These are phyloP conservation scores for Gymnocheta viridis DNA, from an alignment of 2,888 invertebrate genomes.

Conservation along the genomic window DNA sequence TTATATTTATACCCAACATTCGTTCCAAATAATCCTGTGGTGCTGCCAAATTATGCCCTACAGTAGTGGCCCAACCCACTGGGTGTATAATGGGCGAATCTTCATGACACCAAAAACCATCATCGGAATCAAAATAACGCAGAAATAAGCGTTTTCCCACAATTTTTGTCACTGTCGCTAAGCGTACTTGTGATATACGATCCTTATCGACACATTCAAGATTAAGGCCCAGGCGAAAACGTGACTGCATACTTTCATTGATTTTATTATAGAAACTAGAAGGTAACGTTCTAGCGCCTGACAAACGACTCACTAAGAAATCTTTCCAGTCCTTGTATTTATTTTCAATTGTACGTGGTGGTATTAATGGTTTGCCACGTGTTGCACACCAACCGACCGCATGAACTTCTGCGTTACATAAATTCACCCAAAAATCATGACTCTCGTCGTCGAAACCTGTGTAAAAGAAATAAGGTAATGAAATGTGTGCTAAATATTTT, in stretches of 20 bases:
- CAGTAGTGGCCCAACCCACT: slow-evolving; percentile 96
- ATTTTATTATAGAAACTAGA: slow-evolving; percentile 95
- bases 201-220: slow-evolving; percentile 98
- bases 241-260: slow-evolving; percentile 90
- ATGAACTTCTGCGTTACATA: slow-evolving; percentile 96
- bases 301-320: slow-evolving; percentile 94
- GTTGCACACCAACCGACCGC: slow-evolving; percentile 99
- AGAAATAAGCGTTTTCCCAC: slow-evolving; percentile 96
- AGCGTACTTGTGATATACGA: slow-evolving; percentile 94
- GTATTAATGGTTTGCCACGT: slow-evolving; percentile 96
- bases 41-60: slow-evolving; percentile 94
- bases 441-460: slow-evolving; percentile 91
- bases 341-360: slow-evolving; percentile 95
- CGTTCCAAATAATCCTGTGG: slow-evolving; percentile 90
- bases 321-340: slow-evolving; percentile 98
- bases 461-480: neutral
- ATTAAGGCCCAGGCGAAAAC: slow-evolving; percentile 91
- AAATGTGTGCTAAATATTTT: no score
- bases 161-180: slow-evolving; percentile 94
- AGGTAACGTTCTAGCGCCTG: slow-evolving; percentile 97
- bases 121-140: slow-evolving; percentile 93
- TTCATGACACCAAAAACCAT: slow-evolving; percentile 98
- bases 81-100: slow-evolving; percentile 97
- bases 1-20: slow-evolving; percentile 83
- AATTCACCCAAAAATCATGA: slow-evolving; percentile 98